These are phyloP conservation scores for Anadara kagoshimensis DNA, from an alignment of 1,140 invertebrate genomes.

Conservation along the genomic window DNA sequence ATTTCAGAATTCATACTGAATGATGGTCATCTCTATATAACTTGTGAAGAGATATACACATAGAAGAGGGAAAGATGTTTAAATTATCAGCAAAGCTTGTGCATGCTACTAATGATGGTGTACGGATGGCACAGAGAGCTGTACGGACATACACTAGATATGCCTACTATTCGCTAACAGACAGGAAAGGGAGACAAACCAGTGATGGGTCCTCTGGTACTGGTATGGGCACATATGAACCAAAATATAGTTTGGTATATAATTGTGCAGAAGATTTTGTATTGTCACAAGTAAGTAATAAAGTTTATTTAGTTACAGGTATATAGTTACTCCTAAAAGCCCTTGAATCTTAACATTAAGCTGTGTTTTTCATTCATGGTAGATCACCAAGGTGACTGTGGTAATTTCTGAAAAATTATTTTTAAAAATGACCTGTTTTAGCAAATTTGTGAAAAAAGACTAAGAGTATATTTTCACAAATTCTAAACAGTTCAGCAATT, in stretches of 20 bases:
- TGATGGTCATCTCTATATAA: too few species aligned
- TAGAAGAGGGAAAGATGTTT: slow-evolving; percentile 22
- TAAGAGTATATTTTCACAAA: too few species aligned
- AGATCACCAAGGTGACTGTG: too few species aligned
- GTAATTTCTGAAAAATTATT: too few species aligned
- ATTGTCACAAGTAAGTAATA: slow-evolving; percentile 45
- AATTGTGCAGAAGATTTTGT: slow-evolving; percentile 49
- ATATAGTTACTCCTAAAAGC: too few species aligned
- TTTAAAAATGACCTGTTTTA: too few species aligned
- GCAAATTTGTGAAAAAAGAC: too few species aligned
- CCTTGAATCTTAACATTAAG: background rate
- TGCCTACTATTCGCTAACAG: slow-evolving; percentile 50
- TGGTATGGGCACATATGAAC: slow-evolving; percentile 35
- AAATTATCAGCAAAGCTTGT: slow-evolving; percentile 42
- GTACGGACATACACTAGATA: slow-evolving; percentile 48
- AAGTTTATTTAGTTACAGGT: too few species aligned
- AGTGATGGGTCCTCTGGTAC: slow-evolving; percentile 17
- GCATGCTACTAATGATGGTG: slow-evolving; percentile 46
- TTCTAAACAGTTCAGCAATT: too few species aligned
- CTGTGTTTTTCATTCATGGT: too few species aligned
- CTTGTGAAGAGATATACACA: too few species aligned
- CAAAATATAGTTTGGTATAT: slow-evolving; percentile 45
- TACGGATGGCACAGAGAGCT: slow-evolving; percentile 37
- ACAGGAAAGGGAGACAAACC: slow-evolving; percentile 48
- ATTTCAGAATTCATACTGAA: too few species aligned